Evolutionary conservation across 2,113 vertebrate species (phyloP).

Genomic region (Seriola rivoliana): DNA sequence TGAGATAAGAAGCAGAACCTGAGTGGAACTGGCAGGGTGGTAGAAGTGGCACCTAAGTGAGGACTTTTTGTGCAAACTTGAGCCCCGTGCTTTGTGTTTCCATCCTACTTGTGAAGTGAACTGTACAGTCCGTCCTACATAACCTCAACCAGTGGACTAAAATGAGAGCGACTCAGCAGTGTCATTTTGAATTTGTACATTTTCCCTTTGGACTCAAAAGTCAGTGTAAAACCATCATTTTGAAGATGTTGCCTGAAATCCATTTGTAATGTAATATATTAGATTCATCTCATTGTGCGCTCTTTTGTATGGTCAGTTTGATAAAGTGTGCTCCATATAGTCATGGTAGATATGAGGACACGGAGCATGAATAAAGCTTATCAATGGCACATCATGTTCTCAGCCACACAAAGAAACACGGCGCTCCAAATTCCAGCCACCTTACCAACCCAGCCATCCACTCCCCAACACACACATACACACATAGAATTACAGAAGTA

Average conservation of each 20-base stretch:
- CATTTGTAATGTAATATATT: background rate
- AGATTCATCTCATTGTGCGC: background rate
- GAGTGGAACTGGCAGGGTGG: constrained; percentile 31
- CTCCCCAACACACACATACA: background rate
- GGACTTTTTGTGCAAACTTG: constrained; percentile 65
- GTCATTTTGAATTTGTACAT: constrained; percentile 4
- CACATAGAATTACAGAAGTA: background rate
- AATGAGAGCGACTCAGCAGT: constrained; percentile 20
- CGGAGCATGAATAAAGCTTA: background rate
- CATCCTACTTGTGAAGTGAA: constrained; percentile 79
- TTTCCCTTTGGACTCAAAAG: background rate
- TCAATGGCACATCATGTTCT: constrained; percentile 20
- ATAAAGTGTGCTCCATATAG: background rate
- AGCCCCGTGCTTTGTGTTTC: constrained; percentile 76
- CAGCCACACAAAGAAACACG: constrained; percentile 7
- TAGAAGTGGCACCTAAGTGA: constrained; percentile 75
- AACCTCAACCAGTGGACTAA: constrained; percentile 40
- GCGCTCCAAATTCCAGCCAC: background rate
- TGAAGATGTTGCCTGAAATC: background rate
- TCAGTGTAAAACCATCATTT: constrained; percentile 6
- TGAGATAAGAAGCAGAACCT: constrained; percentile 31
- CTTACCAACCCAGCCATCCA: background rate
- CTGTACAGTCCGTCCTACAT: constrained; percentile 71
- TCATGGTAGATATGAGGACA: background rate
- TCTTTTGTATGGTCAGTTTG: background rate